Conservation (phyloP, 2,888 invertebrate genomes). For the Drosophila cracens region DNA sequence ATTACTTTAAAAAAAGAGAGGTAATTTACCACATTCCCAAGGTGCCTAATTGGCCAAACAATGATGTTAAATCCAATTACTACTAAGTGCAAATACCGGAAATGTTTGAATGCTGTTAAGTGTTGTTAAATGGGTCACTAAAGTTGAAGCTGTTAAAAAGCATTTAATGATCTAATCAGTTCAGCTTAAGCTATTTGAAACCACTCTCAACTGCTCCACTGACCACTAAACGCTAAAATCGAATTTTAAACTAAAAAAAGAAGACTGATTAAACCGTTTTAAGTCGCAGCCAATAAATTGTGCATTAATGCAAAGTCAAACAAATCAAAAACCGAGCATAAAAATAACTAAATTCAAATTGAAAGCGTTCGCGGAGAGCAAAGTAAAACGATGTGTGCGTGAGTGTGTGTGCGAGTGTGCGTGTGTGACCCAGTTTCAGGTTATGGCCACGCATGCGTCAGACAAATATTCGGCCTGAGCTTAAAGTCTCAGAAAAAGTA, state of each 20-base stretch:
- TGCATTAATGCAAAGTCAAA: conserved; percentile 70
- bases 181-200: conserved; percentile 17
- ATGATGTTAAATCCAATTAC: conserved; percentile 9
- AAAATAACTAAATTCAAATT: conserved; percentile 60
- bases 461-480: conserved; percentile 24
- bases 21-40: neutral
- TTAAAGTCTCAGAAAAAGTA: conserved; percentile 65
- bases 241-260: neutral
- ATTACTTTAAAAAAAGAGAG: neutral
- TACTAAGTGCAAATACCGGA: conserved; percentile 29
- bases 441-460: conserved; percentile 63
- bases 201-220: conserved; percentile 53
- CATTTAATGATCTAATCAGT: conserved; percentile 50
- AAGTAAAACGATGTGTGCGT: conserved; percentile 1
- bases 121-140: conserved; percentile 5
- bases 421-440: conserved; percentile 64
- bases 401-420: conserved; percentile 19
- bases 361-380: conserved; percentile 53
- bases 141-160: conserved; percentile 15
- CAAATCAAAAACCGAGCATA: conserved; percentile 59
- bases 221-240: conserved; percentile 52
- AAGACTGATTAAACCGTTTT: conserved; percentile 42
- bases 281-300: conserved; percentile 45
- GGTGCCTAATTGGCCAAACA: neutral
- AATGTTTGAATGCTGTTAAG: conserved; percentile 24